Evolutionary conservation across 2,113 vertebrate species (phyloP).

Genomic region (Labeo rohita): DNA sequence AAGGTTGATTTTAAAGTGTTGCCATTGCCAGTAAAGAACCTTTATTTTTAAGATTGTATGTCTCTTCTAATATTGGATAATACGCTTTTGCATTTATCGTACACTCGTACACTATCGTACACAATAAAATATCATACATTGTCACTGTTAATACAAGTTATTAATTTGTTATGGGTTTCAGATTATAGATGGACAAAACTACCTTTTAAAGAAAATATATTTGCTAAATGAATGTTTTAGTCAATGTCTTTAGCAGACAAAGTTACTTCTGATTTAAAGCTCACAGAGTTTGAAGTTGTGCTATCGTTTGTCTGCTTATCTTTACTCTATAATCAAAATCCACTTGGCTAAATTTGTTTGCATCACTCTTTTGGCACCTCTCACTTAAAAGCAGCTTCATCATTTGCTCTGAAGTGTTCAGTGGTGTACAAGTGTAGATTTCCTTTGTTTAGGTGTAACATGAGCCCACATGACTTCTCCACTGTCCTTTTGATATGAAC

Average conservation of each 20-base stretch:
- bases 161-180: not conserved
- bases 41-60: not conserved
- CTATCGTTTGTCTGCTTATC: not conserved
- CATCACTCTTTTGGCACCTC: not conserved
- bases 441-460: constrained; percentile 19
- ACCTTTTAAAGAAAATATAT: not conserved
- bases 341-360: not conserved
- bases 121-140: no score
- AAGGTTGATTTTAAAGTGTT: not conserved
- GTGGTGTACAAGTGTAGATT: not conserved
- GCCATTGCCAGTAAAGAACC: not conserved
- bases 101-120: no score
- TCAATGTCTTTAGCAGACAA: not conserved
- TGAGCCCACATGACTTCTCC: constrained; percentile 27
- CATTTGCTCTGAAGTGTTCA: not conserved
- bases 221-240: not conserved
- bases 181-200: not conserved
- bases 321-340: not conserved
- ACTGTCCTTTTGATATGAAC: constrained; percentile 24
- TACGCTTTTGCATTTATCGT: not conserved
- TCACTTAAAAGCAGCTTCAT: not conserved
- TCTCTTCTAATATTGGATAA: not conserved
- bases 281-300: not conserved
- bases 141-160: not conserved
- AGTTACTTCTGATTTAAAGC: not conserved